phyloP scores from a whole-genome alignment of 2,797 vertebrate genomes.

The Pogonophryne albipinna region DNA sequence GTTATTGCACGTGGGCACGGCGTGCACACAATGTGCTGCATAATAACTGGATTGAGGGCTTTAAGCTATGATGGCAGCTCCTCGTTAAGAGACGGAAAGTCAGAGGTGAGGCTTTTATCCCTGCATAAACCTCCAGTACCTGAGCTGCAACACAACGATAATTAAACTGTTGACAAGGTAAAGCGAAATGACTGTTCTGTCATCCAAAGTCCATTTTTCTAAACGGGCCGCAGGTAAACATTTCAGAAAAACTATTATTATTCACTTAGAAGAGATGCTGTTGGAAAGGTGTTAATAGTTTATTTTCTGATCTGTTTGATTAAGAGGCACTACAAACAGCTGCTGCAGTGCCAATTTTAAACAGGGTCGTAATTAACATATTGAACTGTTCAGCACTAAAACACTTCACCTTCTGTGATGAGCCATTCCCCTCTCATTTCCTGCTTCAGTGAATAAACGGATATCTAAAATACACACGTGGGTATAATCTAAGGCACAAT shows the following conservation, averaged over 20 bases:
- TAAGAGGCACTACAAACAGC: not conserved
- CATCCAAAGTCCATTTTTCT: not conserved
- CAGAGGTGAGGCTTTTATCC: constrained; percentile 34
- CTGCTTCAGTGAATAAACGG: constrained; percentile 15
- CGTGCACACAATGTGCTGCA: constrained; percentile 51
- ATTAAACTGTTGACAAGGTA: not conserved
- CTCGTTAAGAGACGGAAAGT: constrained; percentile 19
- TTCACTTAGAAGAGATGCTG: not conserved
- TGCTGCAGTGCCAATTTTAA: constrained; percentile 1
- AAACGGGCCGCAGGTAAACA: not conserved
- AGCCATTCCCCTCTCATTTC: constrained; percentile 15
- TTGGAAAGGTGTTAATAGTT: not conserved
- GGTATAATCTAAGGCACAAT: not conserved
- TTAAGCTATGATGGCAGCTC: constrained; percentile 51
- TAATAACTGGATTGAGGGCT: constrained; percentile 76
- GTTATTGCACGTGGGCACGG: not conserved
- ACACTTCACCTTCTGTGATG: constrained; percentile 1
- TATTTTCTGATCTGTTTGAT: constrained; percentile 7
- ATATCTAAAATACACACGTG: not conserved
- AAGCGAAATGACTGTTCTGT: not conserved
- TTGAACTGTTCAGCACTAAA: constrained; percentile 9
- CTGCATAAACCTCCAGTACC: not conserved
- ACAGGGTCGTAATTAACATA: constrained; percentile 8
- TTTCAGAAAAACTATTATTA: too few relatives aligned
- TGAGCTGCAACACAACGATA: not conserved